A percentile compares a stretch with the other conserved stretches of the same genome.
These are phyloP conservation scores for Lasiurus borealis DNA, from an alignment of 2,113 vertebrate genomes.

Conservation along the genomic window DNA sequence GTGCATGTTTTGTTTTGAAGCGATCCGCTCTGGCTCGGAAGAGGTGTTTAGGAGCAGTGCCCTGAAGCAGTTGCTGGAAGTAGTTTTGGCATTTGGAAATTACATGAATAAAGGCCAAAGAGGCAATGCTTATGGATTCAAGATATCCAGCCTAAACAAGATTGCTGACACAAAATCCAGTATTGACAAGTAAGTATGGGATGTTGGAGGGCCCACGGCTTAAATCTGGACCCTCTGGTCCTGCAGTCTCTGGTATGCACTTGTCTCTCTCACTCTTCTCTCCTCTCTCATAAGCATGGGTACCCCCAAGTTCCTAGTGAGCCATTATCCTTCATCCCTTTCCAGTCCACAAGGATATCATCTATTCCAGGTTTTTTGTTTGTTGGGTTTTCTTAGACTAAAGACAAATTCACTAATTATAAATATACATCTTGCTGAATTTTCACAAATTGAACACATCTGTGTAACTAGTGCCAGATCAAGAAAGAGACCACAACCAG, in stretches of 20 bases:
- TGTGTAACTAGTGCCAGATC: background rate
- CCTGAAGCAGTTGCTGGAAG: conserved; percentile 96
- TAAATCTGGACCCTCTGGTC: background rate
- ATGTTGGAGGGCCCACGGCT: background rate
- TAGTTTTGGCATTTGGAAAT: conserved; percentile 98
- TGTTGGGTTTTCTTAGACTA: background rate
- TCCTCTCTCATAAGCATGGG: background rate
- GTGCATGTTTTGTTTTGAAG: conserved; percentile 82
- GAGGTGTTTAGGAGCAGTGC: conserved; percentile 95
- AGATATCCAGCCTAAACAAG: conserved; percentile 98
- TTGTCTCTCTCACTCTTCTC: background rate
- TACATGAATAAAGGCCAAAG: conserved; percentile 99
- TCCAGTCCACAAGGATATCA: background rate
- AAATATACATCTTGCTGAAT: background rate
- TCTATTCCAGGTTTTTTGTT: background rate
- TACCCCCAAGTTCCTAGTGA: background rate
- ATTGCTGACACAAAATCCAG: conserved; percentile 99
- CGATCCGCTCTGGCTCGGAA: conserved; percentile 93
- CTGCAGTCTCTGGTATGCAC: background rate
- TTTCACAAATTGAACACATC: background rate
- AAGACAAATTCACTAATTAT: background rate
- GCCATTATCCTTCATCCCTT: background rate
- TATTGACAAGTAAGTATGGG: conserved; percentile 96
- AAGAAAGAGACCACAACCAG: background rate
- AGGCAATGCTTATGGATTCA: conserved; percentile 98